phyloP scores from a whole-genome alignment of 2,888 invertebrate genomes.

The Perithous albicinctus region DNA sequence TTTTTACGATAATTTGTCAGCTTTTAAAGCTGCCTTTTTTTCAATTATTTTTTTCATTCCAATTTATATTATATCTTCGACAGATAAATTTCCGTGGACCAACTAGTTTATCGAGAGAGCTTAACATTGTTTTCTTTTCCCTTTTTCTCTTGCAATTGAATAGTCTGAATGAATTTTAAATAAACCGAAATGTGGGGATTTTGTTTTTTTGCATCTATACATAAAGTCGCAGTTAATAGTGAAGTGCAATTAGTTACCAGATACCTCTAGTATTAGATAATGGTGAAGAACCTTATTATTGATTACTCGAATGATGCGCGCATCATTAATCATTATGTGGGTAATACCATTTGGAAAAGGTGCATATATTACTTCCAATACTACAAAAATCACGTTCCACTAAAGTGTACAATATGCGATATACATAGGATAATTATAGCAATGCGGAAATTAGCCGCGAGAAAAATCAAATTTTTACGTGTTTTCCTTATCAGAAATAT shows the following conservation, averaged over 20 bases:
- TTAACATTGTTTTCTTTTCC: conserved; percentile 24
- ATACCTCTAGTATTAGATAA: conserved; percentile 30
- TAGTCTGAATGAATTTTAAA: background rate
- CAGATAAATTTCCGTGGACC: conserved; percentile 42
- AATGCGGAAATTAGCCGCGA: conserved; percentile 41
- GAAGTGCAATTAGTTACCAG: conserved; percentile 58
- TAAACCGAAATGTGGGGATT: background rate
- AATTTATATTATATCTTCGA: conserved; percentile 11
- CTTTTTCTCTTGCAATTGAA: conserved; percentile 7
- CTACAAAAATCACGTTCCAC: conserved; percentile 59
- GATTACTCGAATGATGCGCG: conserved; percentile 31
- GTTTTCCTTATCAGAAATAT: conserved; percentile 49
- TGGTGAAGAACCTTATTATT: conserved; percentile 17
- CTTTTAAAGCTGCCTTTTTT: background rate
- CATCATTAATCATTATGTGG: conserved; percentile 11
- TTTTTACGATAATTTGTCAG: background rate
- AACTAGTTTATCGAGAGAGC: conserved; percentile 35
- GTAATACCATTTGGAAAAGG: conserved; percentile 24
- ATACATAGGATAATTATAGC: conserved; percentile 32
- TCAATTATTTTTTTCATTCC: conserved; percentile 15
- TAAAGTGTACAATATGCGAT: conserved; percentile 52
- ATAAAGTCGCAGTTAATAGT: background rate
- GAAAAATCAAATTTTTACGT: conserved; percentile 53
- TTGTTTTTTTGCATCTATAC: conserved; percentile 36
- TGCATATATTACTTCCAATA: conserved; percentile 55